Percentiles rank a stretch among this genome's conserved stretches.
Conservation (phyloP, 2,113 vertebrate species). For the Ginglymostoma cirratum region DNA sequence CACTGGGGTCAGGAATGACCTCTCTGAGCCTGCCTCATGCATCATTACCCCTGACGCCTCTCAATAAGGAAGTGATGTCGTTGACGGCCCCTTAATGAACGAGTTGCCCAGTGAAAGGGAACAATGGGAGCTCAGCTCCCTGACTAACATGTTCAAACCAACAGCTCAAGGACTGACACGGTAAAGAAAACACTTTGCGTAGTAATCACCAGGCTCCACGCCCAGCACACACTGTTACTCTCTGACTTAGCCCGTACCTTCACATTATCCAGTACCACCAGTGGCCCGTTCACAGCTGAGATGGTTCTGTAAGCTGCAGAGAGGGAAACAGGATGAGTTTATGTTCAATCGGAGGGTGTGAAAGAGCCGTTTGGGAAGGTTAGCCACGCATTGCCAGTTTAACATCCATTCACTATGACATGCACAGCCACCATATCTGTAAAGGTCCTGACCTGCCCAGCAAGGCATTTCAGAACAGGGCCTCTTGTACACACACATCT, state of each 20-base stretch:
- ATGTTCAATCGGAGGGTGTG: too few relatives aligned
- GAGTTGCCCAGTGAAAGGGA: background rate
- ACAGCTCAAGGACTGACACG: background rate
- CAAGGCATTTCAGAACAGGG: slow-evolving; percentile 54
- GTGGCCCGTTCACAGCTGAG: slow-evolving; percentile 61
- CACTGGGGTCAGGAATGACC: background rate
- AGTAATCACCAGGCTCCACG: background rate
- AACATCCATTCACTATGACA: slow-evolving; percentile 69
- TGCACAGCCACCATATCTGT: slow-evolving; percentile 79
- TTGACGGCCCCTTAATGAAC: background rate
- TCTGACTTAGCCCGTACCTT: slow-evolving; percentile 51
- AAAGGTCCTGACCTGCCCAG: slow-evolving; percentile 68
- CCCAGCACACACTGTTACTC: background rate
- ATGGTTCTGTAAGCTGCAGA: slow-evolving; percentile 60
- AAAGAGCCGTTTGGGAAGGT: background rate
- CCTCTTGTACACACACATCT: slow-evolving; percentile 55
- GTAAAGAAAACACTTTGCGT: background rate
- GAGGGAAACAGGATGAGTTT: background rate
- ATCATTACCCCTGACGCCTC: slow-evolving; percentile 22
- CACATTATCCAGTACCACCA: slow-evolving; percentile 67
- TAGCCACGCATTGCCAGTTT: background rate
- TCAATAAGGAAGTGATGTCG: background rate
- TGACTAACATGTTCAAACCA: background rate
- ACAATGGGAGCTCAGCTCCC: background rate
- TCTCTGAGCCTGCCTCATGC: background rate